Conservation (phyloP, 2,113 vertebrate genomes). For the Pollachius pollachius region DNA sequence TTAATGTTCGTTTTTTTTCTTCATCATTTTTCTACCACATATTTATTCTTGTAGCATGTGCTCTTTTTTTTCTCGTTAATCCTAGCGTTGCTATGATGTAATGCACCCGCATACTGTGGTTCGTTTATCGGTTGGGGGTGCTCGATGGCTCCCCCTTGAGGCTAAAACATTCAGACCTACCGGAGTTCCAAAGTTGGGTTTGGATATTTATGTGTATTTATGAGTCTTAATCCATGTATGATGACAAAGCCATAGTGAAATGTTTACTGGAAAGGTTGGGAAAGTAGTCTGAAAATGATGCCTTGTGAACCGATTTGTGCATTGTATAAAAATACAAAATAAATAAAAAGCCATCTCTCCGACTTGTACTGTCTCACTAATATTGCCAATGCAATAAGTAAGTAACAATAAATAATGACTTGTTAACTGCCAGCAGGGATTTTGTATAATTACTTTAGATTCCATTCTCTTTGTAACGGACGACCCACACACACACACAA, state of each 20-base stretch:
- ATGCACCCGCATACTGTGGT: slow-evolving; percentile 32
- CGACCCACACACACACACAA: not conserved
- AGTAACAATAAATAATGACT: too few relatives aligned
- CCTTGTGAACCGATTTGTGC: slow-evolving; percentile 48
- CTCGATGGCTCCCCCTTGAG: slow-evolving; percentile 8
- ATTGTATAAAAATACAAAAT: slow-evolving; percentile 49
- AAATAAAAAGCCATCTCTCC: slow-evolving; percentile 58
- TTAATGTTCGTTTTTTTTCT: not conserved
- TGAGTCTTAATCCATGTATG: slow-evolving; percentile 58
- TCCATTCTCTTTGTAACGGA: not conserved
- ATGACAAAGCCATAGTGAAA: slow-evolving; percentile 45
- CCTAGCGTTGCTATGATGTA: slow-evolving; percentile 28
- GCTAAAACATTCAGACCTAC: slow-evolving; percentile 6
- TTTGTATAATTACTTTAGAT: not conserved
- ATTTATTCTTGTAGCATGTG: slow-evolving; percentile 66
- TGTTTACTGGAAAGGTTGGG: slow-evolving; percentile 45
- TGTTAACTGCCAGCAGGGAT: too few relatives aligned
- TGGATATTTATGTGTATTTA: slow-evolving; percentile 56
- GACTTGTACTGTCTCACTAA: not conserved
- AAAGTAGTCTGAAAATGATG: slow-evolving; percentile 18
- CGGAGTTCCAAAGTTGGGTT: slow-evolving; percentile 10
- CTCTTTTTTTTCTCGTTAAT: slow-evolving; percentile 55
- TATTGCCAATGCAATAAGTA: not conserved
- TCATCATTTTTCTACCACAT: slow-evolving; percentile 50
- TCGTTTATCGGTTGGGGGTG: slow-evolving; percentile 18